Evolutionary conservation across 2,797 vertebrate genomes (phyloP).

Genomic region (Sebastes taczanowskii): DNA sequence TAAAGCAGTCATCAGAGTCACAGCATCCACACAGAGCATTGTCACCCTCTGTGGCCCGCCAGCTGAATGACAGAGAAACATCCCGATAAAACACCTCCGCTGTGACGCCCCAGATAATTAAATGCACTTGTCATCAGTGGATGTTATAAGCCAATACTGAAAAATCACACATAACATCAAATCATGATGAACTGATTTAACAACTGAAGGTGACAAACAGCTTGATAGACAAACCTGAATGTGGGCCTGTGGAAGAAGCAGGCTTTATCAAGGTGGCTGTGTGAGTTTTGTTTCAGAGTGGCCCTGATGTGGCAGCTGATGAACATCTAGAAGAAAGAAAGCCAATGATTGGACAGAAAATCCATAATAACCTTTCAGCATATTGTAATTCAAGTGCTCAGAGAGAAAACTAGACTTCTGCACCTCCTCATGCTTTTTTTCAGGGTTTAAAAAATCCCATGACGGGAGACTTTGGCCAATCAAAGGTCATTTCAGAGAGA

Average conservation of each 20-base stretch:
- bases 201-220: not conserved
- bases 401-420: no score
- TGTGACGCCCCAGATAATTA: not conserved
- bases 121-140: not conserved
- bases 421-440: no score
- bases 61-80: slow-evolving; percentile 55
- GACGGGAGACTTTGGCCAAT: no score
- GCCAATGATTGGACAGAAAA: no score
- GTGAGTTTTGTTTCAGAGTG: slow-evolving; percentile 12
- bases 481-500: no score
- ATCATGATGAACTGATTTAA: not conserved
- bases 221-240: slow-evolving; percentile 45
- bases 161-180: not conserved
- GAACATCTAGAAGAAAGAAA: slow-evolving; percentile 54
- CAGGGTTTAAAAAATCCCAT: fast-evolving
- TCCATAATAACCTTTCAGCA: fast-evolving
- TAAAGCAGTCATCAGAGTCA: slow-evolving; percentile 36
- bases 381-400: no score
- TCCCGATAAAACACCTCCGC: not conserved
- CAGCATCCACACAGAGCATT: slow-evolving; percentile 60
- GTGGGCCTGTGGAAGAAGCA: slow-evolving; percentile 63
- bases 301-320: slow-evolving; percentile 66
- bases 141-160: not conserved
- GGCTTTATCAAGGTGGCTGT: slow-evolving; percentile 42
- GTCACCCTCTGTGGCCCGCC: slow-evolving; percentile 62